Base-by-base conservation (phyloP, 2,888 invertebrate species). In the Dryadula phaetusa region DNA sequence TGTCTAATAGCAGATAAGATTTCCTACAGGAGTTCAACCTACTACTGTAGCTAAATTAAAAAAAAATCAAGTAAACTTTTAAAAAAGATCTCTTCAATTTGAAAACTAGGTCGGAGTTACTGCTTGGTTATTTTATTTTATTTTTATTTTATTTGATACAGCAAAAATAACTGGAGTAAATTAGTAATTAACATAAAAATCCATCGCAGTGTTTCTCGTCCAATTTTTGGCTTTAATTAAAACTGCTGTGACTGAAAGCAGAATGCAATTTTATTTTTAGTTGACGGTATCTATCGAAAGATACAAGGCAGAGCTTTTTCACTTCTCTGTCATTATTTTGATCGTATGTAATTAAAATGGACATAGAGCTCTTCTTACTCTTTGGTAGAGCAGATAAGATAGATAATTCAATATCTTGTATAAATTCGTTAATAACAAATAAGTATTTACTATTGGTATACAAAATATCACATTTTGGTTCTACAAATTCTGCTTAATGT, bases 151-250 rank as follows among this genome's bases (percentile, higher is more conserved):
- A 40, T 40, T 56, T 56, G 40, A 40, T 40, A 25, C 56, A 22
- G 56, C 54, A 54, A 40, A 40, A 56, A 56, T 56, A 56, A 25
- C 40, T 56, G 22, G 22, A 56, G 56, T 56, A 56, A 56, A 56
- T 56, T 56, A 56, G 56, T 56, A 56, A 56, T 56, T 56, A 56
- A 56, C 56, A 56, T 56, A 56, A 56, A 56, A 56, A 56, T 40
- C 10, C 56, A 56, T 56, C 56, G 56, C 6, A 56, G 40, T 37
- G n/a, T 37, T 28, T 54, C 40, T 37, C 40, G n/a, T 56, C 37
- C 40, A 56, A 56, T 56, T 56, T 56, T 56, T 40, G 56, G 22
- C 40, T 56, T 56, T 56, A 56, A 56, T 56, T 56, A 56, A 56
- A 56, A 56, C 20, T 56, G 56, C 40, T 40, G 56, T 10, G 40